phyloP scores from a whole-genome alignment of 2,888 invertebrate genomes.

The Nysson spinosus region DNA sequence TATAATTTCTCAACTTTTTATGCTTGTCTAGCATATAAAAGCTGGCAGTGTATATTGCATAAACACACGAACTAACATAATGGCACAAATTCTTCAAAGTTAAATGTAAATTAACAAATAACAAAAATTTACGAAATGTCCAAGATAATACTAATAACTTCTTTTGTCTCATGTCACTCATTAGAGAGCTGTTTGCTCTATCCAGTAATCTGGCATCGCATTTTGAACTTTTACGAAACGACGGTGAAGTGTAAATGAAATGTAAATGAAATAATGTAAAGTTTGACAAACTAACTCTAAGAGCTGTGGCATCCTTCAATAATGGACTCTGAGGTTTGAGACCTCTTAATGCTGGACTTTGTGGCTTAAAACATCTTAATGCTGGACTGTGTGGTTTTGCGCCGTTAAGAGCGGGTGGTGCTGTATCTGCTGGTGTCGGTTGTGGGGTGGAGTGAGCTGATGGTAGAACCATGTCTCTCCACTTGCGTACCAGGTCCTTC shows the following conservation, averaged over 20 bases:
- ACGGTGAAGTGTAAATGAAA: neutral
- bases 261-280: conserved; percentile 1
- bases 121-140: too few species aligned
- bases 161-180: too few species aligned
- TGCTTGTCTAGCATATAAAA: neutral
- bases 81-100: too few species aligned
- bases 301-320: conserved; percentile 67
- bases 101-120: too few species aligned
- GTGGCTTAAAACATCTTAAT: conserved; percentile 70
- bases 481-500: conserved; percentile 93
- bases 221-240: neutral
- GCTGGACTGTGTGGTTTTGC: conserved; percentile 72
- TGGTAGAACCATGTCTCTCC: conserved; percentile 92
- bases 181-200: too few species aligned
- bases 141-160: too few species aligned
- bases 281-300: conserved; percentile 64
- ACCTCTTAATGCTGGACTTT: conserved; percentile 70
- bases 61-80: too few species aligned
- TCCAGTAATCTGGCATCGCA: too few species aligned
- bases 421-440: conserved; percentile 70
- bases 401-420: conserved; percentile 72
- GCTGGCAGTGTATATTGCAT: neutral
- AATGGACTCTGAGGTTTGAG: conserved; percentile 75
- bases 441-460: conserved; percentile 69
- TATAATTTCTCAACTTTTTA: conserved; percentile 10